These are phyloP conservation scores for Desoria tigrina DNA, from an alignment of 2,888 invertebrate genomes.

Conservation along the genomic window DNA sequence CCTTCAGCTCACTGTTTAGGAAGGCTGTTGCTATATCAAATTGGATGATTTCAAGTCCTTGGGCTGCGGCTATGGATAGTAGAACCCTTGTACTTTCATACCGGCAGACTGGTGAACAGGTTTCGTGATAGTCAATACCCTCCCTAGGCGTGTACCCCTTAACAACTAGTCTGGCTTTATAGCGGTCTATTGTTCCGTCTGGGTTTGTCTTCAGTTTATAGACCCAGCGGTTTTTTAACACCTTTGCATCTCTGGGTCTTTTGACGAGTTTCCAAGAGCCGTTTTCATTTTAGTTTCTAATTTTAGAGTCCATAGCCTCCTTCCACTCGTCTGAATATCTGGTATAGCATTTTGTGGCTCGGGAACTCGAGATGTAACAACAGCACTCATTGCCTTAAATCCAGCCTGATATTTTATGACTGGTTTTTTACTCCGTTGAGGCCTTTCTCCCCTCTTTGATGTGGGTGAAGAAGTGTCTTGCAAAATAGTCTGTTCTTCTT, in stretches of 20 bases:
- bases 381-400: neutral
- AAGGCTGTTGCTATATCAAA: constrained; percentile 32
- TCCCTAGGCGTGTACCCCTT: constrained; percentile 22
- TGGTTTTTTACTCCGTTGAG: too few relatives aligned
- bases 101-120: constrained; percentile 24
- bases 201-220: constrained; percentile 24
- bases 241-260: neutral
- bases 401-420: neutral
- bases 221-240: constrained; percentile 24
- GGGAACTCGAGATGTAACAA: neutral
- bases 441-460: too few relatives aligned
- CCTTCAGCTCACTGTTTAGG: constrained; percentile 6
- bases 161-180: constrained; percentile 23
- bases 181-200: constrained; percentile 15
- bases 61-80: constrained; percentile 21
- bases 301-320: constrained; percentile 9
- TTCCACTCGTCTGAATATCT: constrained; percentile 3
- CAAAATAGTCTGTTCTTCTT: too few relatives aligned
- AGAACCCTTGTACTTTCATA: constrained; percentile 22
- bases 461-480: too few relatives aligned
- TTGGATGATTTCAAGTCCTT: constrained; percentile 1
- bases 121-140: constrained; percentile 31
- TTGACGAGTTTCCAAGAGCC: neutral
- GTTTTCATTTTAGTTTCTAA: neutral
- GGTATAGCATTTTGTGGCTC: neutral